phyloP scores from a whole-genome alignment of 2,888 invertebrate genomes.

The Synanthedon tipuliformis region DNA sequence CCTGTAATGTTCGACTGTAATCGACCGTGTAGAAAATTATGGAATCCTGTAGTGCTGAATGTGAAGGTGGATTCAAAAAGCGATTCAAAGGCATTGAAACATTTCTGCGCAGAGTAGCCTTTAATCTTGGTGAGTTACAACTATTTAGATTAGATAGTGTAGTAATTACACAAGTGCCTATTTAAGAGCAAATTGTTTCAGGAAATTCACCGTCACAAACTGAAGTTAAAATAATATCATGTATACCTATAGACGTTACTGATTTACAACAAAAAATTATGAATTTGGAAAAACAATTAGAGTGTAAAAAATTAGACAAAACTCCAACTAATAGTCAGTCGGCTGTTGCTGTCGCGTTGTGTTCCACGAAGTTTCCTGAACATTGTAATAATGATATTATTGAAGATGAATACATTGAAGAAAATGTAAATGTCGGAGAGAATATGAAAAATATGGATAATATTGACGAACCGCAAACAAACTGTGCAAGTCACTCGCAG shows the following conservation, averaged over 20 bases:
- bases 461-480: no score
- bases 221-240: constrained; percentile 61
- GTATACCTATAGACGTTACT: constrained; percentile 59
- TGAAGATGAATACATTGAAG: no score
- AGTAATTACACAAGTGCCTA: not conserved
- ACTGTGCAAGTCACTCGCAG: no score
- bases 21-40: no score
- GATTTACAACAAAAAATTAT: constrained; percentile 52
- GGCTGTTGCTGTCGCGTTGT: no score
- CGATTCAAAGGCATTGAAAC: constrained; percentile 52
- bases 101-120: constrained; percentile 47
- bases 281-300: constrained; percentile 37
- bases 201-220: constrained; percentile 57
- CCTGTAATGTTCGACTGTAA: no score
- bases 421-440: no score
- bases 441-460: no score
- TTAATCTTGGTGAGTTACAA: constrained; percentile 34
- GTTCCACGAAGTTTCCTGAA: no score
- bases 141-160: not conserved
- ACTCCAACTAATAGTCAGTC: no score
- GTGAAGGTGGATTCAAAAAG: constrained; percentile 12
- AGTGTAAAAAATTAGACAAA: constrained; percentile 1
- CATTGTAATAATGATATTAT: no score
- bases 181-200: constrained; percentile 15
- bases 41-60: no score